Conservation (phyloP, 2,113 vertebrate genomes). For the Nannospalax galili region DNA sequence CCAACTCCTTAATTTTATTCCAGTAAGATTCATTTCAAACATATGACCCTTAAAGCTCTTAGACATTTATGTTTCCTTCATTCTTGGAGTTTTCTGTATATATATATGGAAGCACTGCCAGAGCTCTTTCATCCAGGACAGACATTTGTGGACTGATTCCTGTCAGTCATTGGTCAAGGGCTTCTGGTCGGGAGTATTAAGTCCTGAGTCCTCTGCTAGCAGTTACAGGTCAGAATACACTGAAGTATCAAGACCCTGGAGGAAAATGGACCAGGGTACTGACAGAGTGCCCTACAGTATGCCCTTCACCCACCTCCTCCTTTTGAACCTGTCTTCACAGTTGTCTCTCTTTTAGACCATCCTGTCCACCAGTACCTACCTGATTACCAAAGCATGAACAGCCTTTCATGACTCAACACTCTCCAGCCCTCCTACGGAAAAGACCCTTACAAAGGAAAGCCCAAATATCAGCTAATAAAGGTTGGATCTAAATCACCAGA, state of each 20-base stretch:
- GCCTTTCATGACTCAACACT: neutral
- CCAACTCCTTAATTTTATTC: neutral
- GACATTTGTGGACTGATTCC: neutral
- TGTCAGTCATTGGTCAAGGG: neutral
- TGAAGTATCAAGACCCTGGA: neutral
- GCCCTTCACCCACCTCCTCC: neutral
- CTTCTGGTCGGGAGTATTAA: neutral
- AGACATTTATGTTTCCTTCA: neutral
- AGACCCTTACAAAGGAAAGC: constrained; percentile 12
- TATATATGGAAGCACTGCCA: neutral
- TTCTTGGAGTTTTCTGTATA: neutral
- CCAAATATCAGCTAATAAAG: neutral
- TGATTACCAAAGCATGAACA: neutral
- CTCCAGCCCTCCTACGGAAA: neutral
- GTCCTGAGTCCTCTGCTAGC: neutral
- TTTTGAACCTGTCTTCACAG: neutral
- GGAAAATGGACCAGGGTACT: neutral
- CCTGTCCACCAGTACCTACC: neutral
- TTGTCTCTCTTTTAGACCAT: neutral
- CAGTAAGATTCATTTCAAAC: neutral
- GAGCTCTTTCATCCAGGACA: neutral
- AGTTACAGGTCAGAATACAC: neutral
- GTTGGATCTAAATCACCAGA: neutral
- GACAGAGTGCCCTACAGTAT: neutral
- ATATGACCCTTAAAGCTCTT: neutral